Evolutionary conservation across 2,113 vertebrate genomes (phyloP), one percentile per base, ranked within the genome.

Genomic region (Coryphaenoides rupestris): DNA sequence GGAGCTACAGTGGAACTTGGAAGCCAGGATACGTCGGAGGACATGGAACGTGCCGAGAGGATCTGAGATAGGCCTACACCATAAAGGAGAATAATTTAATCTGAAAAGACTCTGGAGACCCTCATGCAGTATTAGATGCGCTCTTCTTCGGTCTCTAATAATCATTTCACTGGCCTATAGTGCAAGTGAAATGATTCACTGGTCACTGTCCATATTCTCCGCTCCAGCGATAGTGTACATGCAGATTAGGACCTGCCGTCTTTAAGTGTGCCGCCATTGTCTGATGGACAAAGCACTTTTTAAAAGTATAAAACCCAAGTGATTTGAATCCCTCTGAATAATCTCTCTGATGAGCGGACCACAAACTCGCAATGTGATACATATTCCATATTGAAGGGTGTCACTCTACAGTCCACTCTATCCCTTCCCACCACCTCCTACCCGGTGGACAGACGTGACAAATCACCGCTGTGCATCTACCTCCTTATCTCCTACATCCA

Each of bases 261-360:
- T 17, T 60, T 49, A 19, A 62, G 61, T 63, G 64, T 40, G 47
- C 49, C 26, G n/a, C 16, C 17, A 28, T 58, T 5, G 22, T 77
- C 68, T 62, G 9, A 10, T 55, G 58, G 70, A 75, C 65, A 69
- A 75, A 81, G 72, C 21, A 14, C 69, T 62, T 61, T 69, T 7
- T 12, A 50, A 63, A 26, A 60, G 61, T 57, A 66, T 12, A 58
- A 47, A 78, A 56, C 58, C 21, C 69, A 59, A 71, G 63, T 68
- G 70, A 76, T 75, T 78, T 84, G 68, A 77, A 52, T 72, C 58
- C 22, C 21, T 40, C 61, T 63, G 65, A 59, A 63, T 4, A 54
- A 23, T n/a, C n/a, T 47, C 16, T 83, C 40, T 72, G 78, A 77
- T 70, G 70, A 79, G 76, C 65, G 72, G 63, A 75, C 56, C n/a